Base-by-base conservation (phyloP, 2,113 vertebrate species). In the Pholis gunnellus region DNA sequence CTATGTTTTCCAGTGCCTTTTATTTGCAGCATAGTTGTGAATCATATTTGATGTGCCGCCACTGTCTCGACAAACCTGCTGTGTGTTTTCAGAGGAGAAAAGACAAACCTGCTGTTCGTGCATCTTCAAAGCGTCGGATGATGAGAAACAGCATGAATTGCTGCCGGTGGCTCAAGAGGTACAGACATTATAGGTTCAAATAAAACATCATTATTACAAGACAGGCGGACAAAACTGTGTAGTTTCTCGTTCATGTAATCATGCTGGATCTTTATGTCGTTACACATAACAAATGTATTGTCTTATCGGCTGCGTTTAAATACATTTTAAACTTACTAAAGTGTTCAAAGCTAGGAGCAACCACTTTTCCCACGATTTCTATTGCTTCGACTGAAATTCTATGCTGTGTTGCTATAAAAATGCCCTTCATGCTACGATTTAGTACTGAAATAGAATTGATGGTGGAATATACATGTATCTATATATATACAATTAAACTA, bases 111-210 rank as follows among this genome's bases (percentile, higher is more conserved):
- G 20, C 68, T 80, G 77, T 34, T 74, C 40, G 0, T 82, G 83
- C 38, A 20, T 83, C 81, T 64, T 54, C 7, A 68, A 63, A 48
- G 70, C 54, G 15, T 31, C 83, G n/a, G 38, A 22, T 1, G 5
- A n/a, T 22, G 73, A 87, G 25, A 68, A 75, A 29, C 83, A 72
- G 6, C 57, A 78, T 10, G 87, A 91, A 34, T 40, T 85, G 63
- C 78, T 85, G 31, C 72, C 89, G n/a, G 27, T 57, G 38, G 11
- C 46, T 25, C 66, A 85, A 29, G 87, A 87, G 91, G 92, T 93
- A 85, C 48, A 50, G 11, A n/a, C 13, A 15, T 38, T 6, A 13
- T 2, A 42, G 2, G 48, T 29, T 59, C 44, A 64, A 15, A 78
- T 61, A 18, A 29, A 46, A n/a, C 7, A 38, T 15, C 31, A 50